Percentiles rank a stretch among this genome's conserved stretches.
phyloP scores from a whole-genome alignment of 2,888 invertebrate genomes.

The Cecidostiba fungosa region DNA sequence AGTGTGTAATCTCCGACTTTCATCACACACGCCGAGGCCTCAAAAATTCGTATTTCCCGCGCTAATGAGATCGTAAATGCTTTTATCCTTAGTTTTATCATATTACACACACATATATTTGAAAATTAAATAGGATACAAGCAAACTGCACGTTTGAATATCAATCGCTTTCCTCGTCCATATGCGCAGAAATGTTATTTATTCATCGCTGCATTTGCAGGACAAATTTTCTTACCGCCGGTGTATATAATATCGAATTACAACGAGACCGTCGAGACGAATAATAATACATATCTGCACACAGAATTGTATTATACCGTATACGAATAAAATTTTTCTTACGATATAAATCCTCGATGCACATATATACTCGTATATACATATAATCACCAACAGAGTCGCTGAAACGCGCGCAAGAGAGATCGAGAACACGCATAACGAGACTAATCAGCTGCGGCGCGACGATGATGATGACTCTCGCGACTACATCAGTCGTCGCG shows the following conservation, averaged over 20 bases:
- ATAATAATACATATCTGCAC: background rate
- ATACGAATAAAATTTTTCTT: no score
- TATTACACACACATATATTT: no score
- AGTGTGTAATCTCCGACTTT: background rate
- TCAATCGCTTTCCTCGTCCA: no score
- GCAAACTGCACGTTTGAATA: no score
- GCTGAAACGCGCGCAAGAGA: background rate
- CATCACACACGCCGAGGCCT: background rate
- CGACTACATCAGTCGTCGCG: background rate
- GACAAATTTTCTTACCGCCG: background rate
- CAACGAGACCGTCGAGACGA: background rate
- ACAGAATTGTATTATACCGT: no score
- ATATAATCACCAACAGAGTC: background rate
- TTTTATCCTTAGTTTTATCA: no score
- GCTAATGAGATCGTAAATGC: background rate
- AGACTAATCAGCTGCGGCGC: constrained; percentile 49
- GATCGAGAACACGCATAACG: constrained; percentile 20
- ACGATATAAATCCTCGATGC: no score
- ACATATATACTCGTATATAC: no score
- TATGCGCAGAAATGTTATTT: no score
- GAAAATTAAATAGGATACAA: no score
- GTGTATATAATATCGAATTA: background rate
- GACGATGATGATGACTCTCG: constrained; percentile 45
- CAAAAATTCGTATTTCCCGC: background rate
- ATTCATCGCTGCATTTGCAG: no score